Base-by-base conservation (phyloP, 2,888 invertebrate species). In the Cacoxenus indagator region DNA sequence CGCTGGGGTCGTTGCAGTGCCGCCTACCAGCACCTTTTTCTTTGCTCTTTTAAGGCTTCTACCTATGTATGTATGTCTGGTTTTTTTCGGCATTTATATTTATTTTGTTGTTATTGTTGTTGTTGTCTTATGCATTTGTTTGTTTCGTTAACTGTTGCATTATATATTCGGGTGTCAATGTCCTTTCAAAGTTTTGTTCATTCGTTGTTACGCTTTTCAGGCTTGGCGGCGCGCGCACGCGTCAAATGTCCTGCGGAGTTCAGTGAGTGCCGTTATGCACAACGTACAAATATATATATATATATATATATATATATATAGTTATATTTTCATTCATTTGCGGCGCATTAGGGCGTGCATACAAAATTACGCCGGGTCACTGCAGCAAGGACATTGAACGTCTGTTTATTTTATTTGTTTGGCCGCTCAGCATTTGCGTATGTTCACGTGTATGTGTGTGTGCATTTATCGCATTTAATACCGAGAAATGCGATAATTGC, bases 111-210 rank as follows among this genome's bases (percentile, higher is more conserved):
- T 11, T 70, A 65, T 64, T 74, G 19, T 59, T 64, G 64, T 64
- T 27, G 66, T 48, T 57, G 37, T 70, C 73, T 75, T 75, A 37
- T 4, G 64, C 37, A 6, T 31, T 62, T 31, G 75, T 76, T 73
- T 70, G 69, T 73, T 77, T 77, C n/a, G 74, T 76, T 51, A 67
- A 64, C 67, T 64, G 67, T 67, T 67, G 67, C 67, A 45, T 17
- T 43, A 48, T 19, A n/a, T 61, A 65, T 77, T 78, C 76, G 84
- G 83, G 84, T 84, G 82, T 82, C 82, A 82, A 82, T 84, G 82
- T 84, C 83, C 82, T 82, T 77, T 79, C 14, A 70, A 69, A 69
- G 69, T 67, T 61, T 67, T 26, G 67, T 45, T 24, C 31, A 45
- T 43, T 43, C 64, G 59, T 5, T 48, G 22, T 24, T 46, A 54